Evolutionary conservation across 1,140 invertebrate species (phyloP).

Genomic region (Lasaia peninsularis): DNA sequence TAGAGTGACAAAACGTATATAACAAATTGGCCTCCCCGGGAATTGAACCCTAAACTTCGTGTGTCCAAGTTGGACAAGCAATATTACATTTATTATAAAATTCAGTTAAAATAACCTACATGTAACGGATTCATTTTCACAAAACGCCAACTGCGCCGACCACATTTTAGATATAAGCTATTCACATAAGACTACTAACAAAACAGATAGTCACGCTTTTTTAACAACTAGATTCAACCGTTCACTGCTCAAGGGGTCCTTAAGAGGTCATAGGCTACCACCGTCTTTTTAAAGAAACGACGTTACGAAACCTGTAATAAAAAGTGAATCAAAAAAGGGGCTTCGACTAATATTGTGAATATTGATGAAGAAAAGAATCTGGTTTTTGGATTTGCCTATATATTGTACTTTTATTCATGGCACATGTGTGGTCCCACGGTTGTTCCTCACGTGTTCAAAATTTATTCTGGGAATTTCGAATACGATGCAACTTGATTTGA

Average conservation of each 20-base stretch:
- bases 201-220: slow-evolving; percentile 54
- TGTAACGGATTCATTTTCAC: slow-evolving; percentile 1
- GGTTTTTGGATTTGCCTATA: slow-evolving; percentile 60
- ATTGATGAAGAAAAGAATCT: slow-evolving; percentile 75
- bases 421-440: slow-evolving; percentile 67
- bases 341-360: slow-evolving; percentile 72
- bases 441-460: slow-evolving; percentile 39
- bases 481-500: slow-evolving; percentile 40
- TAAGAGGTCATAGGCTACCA: slow-evolving; percentile 57
- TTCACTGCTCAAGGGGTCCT: slow-evolving; percentile 41
- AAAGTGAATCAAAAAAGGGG: slow-evolving; percentile 59
- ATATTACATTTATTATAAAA: background rate
- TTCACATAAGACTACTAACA: slow-evolving; percentile 42
- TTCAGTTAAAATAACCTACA: background rate
- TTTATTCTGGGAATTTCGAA: slow-evolving; percentile 38
- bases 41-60: too few species aligned
- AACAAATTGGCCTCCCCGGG: too few species aligned
- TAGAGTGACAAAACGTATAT: too few species aligned
- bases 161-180: slow-evolving; percentile 30
- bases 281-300: slow-evolving; percentile 65
- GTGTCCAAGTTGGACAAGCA: too few species aligned
- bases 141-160: slow-evolving; percentile 32
- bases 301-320: slow-evolving; percentile 59
- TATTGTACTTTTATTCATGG: slow-evolving; percentile 44
- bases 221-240: slow-evolving; percentile 62